Evolutionary conservation across 2,113 vertebrate species (phyloP).

Genomic region (Progne subis): DNA sequence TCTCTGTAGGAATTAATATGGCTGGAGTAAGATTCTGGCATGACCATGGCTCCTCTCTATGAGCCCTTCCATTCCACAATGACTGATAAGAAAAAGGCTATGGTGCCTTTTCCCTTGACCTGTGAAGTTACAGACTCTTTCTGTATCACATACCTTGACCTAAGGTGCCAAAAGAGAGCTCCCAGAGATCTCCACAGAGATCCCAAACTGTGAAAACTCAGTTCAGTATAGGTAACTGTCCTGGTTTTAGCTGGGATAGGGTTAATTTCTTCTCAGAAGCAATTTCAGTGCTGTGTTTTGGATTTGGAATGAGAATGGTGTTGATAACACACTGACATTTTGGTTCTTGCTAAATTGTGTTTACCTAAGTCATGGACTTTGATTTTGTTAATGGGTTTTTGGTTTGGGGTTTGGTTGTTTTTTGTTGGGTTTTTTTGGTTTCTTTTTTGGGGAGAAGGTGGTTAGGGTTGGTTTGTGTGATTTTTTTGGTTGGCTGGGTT

Average conservation of each 20-base stretch:
- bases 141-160: neutral
- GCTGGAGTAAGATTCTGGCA: neutral
- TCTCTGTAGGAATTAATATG: neutral
- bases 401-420: neutral
- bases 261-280: neutral
- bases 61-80: neutral
- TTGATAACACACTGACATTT: neutral
- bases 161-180: neutral
- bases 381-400: neutral
- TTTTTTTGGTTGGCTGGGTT: neutral
- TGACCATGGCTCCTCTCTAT: neutral
- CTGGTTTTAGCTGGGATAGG: neutral
- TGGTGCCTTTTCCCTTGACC: neutral
- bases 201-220: neutral
- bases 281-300: neutral
- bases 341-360: neutral
- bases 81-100: neutral
- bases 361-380: neutral
- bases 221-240: neutral
- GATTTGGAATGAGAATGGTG: neutral
- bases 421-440: too few species aligned
- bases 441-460: accelerated
- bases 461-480: neutral
- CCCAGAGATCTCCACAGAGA: neutral
- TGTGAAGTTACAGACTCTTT: neutral